Evolutionary conservation across 2,113 vertebrate genomes (phyloP).

Genomic region (Regulus satrapa): DNA sequence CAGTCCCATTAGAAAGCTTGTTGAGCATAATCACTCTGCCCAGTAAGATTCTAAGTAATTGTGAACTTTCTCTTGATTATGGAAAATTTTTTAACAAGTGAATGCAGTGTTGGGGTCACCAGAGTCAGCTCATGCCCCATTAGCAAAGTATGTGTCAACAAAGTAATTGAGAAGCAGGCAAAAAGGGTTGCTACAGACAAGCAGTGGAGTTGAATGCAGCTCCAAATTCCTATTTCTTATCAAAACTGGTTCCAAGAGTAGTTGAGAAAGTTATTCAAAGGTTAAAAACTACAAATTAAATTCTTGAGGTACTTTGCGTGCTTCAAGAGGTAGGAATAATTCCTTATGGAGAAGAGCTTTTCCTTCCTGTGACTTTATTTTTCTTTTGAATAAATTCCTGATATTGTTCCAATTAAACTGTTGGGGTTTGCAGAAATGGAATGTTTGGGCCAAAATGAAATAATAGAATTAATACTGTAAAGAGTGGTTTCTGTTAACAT

Average conservation of each 20-base stretch:
- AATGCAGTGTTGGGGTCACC: not conserved
- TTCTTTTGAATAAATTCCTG: not conserved
- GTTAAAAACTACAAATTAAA: not conserved
- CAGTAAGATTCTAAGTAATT: not conserved
- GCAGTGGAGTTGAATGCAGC: not conserved
- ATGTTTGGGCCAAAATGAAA: not conserved
- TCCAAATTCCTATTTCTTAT: not conserved
- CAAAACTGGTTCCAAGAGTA: not conserved
- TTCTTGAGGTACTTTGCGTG: not conserved
- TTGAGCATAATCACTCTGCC: not conserved
- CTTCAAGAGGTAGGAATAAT: not conserved
- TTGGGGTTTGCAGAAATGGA: not conserved
- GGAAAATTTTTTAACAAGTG: not conserved
- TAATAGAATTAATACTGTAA: not conserved
- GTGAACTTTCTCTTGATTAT: not conserved
- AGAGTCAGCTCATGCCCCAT: not conserved
- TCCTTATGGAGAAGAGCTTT: not conserved
- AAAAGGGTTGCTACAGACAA: not conserved
- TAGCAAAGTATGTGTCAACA: not conserved
- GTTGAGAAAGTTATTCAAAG: not conserved
- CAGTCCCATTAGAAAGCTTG: not conserved
- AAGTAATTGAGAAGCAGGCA: not conserved
- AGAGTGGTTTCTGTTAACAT: not conserved
- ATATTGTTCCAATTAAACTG: not conserved
- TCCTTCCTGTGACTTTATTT: not conserved